phyloP scores from a whole-genome alignment of 2,888 invertebrate species.

The Tachina grossa region DNA sequence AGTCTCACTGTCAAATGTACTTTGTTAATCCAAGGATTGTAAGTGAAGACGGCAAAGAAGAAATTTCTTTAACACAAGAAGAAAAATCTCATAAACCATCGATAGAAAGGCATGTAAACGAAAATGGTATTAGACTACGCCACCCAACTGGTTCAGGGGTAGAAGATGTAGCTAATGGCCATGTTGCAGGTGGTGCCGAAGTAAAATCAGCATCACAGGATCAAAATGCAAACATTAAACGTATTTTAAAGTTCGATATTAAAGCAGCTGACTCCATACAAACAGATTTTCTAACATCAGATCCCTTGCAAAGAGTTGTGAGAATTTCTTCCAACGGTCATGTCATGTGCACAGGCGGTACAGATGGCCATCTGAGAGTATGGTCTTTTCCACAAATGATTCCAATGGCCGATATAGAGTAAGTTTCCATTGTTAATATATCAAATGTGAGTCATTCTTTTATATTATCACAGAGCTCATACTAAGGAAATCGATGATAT shows the following conservation, averaged over 20 bases:
- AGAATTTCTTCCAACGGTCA: constrained; percentile 89
- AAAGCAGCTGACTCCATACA: constrained; percentile 91
- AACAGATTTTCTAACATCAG: constrained; percentile 90
- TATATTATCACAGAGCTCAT: constrained; percentile 85
- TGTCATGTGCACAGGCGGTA: constrained; percentile 95
- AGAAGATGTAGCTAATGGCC: constrained; percentile 79
- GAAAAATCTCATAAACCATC: constrained; percentile 73
- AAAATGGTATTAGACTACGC: constrained; percentile 80
- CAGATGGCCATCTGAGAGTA: constrained; percentile 92
- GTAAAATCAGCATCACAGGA: constrained; percentile 70
- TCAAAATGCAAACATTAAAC: constrained; percentile 82
- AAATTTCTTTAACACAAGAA: constrained; percentile 69
- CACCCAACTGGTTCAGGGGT: constrained; percentile 76
- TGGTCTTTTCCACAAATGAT: constrained; percentile 95
- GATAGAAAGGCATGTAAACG: constrained; percentile 76
- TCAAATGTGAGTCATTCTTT: background rate
- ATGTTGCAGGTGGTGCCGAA: constrained; percentile 66
- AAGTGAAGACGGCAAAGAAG: constrained; percentile 82
- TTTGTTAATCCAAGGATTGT: constrained; percentile 86
- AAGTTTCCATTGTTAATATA: constrained; percentile 37
- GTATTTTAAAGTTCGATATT: constrained; percentile 88
- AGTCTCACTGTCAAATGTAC: constrained; percentile 94
- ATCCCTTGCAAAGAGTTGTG: constrained; percentile 94
- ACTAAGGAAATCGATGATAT: constrained; percentile 96
- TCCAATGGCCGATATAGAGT: constrained; percentile 86